These are phyloP conservation scores for Lophotriccus pileatus DNA, from an alignment of 2,797 vertebrate species.

Conservation along the genomic window DNA sequence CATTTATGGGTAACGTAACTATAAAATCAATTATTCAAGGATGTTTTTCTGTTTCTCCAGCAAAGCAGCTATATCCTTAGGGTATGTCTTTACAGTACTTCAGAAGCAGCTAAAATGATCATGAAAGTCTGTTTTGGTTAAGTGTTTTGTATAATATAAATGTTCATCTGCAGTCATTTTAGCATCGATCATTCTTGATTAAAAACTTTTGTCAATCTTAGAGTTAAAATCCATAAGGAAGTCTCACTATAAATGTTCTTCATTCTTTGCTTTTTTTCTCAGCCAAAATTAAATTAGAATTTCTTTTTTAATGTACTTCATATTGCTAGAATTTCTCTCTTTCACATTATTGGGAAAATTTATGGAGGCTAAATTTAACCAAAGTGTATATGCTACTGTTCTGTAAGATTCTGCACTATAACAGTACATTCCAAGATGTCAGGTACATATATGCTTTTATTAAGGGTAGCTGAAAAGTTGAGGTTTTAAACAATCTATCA, in stretches of 20 bases:
- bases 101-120: neutral
- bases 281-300: neutral
- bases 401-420: neutral
- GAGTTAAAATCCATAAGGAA: neutral
- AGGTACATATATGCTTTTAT: neutral
- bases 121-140: neutral
- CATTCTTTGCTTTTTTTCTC: neutral
- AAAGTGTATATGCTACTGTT: neutral
- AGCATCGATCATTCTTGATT: neutral
- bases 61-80: neutral
- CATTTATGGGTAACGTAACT: neutral
- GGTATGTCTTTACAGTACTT: neutral
- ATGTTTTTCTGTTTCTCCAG: neutral
- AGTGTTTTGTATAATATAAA: neutral
- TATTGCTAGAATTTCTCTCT: neutral
- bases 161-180: neutral
- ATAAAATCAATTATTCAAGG: neutral
- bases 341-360: neutral
- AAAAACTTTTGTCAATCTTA: neutral
- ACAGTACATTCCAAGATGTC: neutral
- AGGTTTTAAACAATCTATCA: neutral
- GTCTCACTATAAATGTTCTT: neutral
- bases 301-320: neutral
- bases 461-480: neutral
- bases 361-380: neutral